Percentiles rank a stretch among this genome's conserved stretches.
Evolutionary conservation across 2,113 vertebrate genomes (phyloP).

Genomic region (Nycticryphes semicollaris): DNA sequence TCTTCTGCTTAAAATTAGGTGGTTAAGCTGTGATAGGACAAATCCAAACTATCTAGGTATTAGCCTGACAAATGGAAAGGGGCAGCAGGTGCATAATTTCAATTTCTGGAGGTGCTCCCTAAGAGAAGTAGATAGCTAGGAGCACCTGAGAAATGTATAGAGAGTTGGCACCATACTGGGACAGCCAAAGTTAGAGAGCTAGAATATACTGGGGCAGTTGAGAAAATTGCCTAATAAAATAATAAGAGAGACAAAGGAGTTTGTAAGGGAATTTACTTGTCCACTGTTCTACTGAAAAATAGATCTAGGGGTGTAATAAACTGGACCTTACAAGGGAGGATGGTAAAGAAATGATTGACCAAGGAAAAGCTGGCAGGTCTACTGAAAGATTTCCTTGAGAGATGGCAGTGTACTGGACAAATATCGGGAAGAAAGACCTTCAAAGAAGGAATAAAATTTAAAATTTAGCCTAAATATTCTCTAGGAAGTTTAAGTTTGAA

Average conservation of each 20-base stretch:
- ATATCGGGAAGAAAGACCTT: accelerated
- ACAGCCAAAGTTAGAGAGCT: background rate
- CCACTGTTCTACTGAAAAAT: background rate
- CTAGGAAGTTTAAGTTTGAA: background rate
- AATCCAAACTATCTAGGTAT: accelerated
- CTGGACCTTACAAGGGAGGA: background rate
- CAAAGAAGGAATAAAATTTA: background rate
- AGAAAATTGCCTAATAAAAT: background rate
- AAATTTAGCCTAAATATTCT: background rate
- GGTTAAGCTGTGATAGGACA: background rate
- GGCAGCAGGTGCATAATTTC: background rate
- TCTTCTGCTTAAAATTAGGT: background rate
- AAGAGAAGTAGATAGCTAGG: background rate
- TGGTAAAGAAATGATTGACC: background rate
- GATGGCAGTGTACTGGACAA: background rate
- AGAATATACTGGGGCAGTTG: background rate
- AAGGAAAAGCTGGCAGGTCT: background rate
- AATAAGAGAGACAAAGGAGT: background rate
- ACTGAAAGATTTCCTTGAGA: background rate
- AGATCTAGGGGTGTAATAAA: no score
- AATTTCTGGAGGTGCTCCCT: background rate
- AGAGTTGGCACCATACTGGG: background rate
- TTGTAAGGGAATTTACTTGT: background rate
- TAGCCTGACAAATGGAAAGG: background rate
- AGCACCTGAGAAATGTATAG: background rate